These are phyloP conservation scores for Liparis tanakae DNA, from an alignment of 2,797 vertebrate genomes.

Conservation along the genomic window DNA sequence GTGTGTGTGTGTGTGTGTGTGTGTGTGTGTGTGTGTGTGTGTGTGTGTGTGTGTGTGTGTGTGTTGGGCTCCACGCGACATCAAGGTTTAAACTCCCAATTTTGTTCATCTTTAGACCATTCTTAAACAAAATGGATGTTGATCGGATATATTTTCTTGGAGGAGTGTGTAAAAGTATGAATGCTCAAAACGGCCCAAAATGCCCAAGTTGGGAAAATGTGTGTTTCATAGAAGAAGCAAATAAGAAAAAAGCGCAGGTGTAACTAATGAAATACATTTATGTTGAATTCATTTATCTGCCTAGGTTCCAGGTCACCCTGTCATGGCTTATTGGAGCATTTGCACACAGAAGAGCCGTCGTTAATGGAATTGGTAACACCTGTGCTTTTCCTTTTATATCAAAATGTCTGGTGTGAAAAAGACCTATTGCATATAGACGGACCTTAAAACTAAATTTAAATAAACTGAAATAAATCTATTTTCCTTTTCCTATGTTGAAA, in stretches of 20 bases:
- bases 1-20: no score
- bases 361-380: neutral
- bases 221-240: neutral
- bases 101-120: no score
- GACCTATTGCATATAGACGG: neutral
- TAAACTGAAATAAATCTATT: neutral
- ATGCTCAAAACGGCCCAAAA: no score
- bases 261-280: neutral
- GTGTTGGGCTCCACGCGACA: no score
- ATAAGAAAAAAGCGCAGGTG: neutral
- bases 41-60: no score
- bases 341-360: neutral
- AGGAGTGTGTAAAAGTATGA: no score
- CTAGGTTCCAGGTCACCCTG: neutral
- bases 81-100: no score
- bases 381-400: neutral
- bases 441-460: neutral
- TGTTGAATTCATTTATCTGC: neutral
- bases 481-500: neutral
- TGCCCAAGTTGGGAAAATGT: neutral
- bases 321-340: neutral
- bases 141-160: no score
- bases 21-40: no score
- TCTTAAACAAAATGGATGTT: no score
- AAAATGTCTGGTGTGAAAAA: neutral